These are phyloP conservation scores for Ctenopoma kingsleyae DNA, from an alignment of 2,797 vertebrate genomes.

Conservation along the genomic window DNA sequence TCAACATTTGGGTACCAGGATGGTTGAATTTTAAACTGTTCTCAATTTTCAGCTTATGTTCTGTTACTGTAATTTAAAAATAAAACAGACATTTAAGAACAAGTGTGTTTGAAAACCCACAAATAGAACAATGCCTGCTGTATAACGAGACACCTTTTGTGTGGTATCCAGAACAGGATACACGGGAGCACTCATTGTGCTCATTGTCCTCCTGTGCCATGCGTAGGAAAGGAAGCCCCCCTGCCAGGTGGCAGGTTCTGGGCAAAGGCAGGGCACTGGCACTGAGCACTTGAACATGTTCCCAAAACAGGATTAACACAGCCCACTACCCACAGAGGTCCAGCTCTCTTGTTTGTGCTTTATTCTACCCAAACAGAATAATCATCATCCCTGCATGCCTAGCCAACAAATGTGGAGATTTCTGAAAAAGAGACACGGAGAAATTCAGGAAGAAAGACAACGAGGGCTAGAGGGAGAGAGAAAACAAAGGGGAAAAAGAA, in stretches of 20 bases:
- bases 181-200: slow-evolving; percentile 47
- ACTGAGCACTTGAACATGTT: slow-evolving; percentile 63
- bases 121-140: slow-evolving; percentile 15
- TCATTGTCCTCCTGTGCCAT: slow-evolving; percentile 57
- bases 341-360: slow-evolving; percentile 66
- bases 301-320: slow-evolving; percentile 80
- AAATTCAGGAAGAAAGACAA: slow-evolving; percentile 47
- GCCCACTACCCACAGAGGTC: slow-evolving; percentile 68
- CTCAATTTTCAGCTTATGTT: neutral
- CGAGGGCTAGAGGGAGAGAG: slow-evolving; percentile 24
- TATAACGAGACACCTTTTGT: slow-evolving; percentile 42
- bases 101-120: slow-evolving; percentile 19
- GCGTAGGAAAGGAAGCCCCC: slow-evolving; percentile 68
- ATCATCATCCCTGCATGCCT: slow-evolving; percentile 64
- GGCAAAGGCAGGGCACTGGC: slow-evolving; percentile 74
- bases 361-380: slow-evolving; percentile 71
- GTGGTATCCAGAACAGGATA: slow-evolving; percentile 51
- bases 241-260: slow-evolving; percentile 78
- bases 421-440: slow-evolving; percentile 35
- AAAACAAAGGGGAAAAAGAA: slow-evolving; percentile 36
- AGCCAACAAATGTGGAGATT: slow-evolving; percentile 54
- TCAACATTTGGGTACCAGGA: neutral
- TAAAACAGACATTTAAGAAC: slow-evolving; percentile 4
- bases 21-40: slow-evolving; percentile 10
- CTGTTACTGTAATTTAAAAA: slow-evolving; percentile 17